phyloP scores from a whole-genome alignment of 2,113 vertebrate species.

The Chascanopsetta lugubris region DNA sequence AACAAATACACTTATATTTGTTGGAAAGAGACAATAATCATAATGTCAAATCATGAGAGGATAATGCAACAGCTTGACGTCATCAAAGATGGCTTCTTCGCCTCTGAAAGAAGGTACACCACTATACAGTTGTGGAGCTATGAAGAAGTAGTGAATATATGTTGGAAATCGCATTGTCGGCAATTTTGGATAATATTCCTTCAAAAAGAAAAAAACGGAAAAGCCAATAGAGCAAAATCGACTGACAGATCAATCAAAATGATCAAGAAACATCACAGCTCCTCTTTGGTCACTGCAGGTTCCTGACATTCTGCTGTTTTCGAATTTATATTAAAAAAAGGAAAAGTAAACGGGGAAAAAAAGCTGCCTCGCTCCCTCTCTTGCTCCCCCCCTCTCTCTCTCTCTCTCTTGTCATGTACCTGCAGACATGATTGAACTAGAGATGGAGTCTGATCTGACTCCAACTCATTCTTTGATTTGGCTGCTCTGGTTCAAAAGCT shows the following conservation, averaged over 20 bases:
- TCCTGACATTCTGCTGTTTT: conserved; percentile 40
- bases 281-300: neutral
- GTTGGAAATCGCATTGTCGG: too few relatives aligned
- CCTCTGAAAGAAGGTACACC: too few relatives aligned
- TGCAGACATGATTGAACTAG: conserved; percentile 37
- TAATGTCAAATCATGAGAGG: too few relatives aligned
- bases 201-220: too few relatives aligned
- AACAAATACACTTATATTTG: too few relatives aligned
- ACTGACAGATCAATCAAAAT: neutral
- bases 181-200: too few relatives aligned
- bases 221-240: neutral
- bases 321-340: neutral
- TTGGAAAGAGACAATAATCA: rapidly evolving
- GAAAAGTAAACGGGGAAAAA: conserved; percentile 11
- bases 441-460: conserved; percentile 40
- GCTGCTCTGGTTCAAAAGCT: conserved; percentile 43
- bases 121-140: too few relatives aligned
- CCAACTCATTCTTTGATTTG: conserved; percentile 53
- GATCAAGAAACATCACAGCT: neutral
- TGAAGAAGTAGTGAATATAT: too few relatives aligned
- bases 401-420: conserved; percentile 5
- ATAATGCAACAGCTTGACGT: too few relatives aligned
- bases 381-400: too few relatives aligned
- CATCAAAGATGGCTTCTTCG: too few relatives aligned
- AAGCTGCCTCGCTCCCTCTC: too few relatives aligned